A percentile compares a stretch with the other conserved stretches of the same genome.
phyloP scores from a whole-genome alignment of 2,797 vertebrate genomes.

The Bucorvus abyssinicus region DNA sequence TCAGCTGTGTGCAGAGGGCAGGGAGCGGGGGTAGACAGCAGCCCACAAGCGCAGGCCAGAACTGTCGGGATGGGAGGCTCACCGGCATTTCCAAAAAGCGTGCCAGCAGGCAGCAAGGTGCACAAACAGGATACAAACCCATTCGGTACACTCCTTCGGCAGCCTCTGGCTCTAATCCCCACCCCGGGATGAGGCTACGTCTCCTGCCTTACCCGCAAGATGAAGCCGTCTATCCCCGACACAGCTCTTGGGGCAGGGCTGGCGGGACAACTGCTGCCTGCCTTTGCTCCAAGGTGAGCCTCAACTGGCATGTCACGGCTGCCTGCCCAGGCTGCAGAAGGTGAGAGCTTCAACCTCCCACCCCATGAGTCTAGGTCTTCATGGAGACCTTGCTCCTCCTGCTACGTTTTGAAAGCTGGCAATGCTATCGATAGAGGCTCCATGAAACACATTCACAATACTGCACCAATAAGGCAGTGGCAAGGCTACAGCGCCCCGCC shows the following conservation, averaged over 20 bases:
- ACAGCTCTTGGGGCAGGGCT: background rate
- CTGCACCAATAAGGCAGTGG: background rate
- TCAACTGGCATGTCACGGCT: accelerated
- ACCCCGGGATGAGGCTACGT: background rate
- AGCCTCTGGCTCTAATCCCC: background rate
- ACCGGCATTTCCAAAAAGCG: background rate
- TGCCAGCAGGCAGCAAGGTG: background rate
- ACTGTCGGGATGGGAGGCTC: background rate
- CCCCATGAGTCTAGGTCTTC: background rate
- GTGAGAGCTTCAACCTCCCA: background rate
- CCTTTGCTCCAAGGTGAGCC: background rate
- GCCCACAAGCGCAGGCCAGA: accelerated
- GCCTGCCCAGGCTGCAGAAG: background rate
- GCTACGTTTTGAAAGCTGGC: background rate
- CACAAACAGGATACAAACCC: background rate
- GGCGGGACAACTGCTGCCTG: background rate
- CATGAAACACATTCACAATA: background rate
- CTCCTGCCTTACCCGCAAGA: background rate
- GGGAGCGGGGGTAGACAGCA: background rate
- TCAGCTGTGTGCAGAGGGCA: background rate
- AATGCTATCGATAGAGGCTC: background rate
- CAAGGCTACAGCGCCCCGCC: background rate
- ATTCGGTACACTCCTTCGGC: accelerated
- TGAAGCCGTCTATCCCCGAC: background rate
- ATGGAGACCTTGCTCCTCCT: background rate